Evolutionary conservation across 2,888 invertebrate genomes (phyloP).

Genomic region (Eristalis intricaria): DNA sequence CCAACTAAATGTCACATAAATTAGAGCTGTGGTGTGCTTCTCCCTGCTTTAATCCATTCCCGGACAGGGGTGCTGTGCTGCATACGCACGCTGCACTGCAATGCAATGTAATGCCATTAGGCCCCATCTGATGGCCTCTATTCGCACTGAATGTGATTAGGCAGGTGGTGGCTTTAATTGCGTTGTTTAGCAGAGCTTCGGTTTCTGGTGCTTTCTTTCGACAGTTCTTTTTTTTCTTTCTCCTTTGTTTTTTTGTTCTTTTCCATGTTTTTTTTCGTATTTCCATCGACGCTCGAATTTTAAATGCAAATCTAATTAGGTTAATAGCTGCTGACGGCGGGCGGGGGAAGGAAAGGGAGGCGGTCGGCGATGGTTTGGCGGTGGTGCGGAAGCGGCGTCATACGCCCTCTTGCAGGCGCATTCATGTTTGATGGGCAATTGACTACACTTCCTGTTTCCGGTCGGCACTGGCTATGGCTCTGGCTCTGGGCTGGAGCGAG

Average conservation of each 20-base stretch:
- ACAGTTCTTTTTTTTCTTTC: no score
- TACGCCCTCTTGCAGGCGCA: background rate
- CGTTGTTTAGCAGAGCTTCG: slow-evolving; percentile 38
- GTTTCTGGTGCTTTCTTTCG: background rate
- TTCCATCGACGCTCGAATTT: slow-evolving; percentile 40
- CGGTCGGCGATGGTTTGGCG: background rate
- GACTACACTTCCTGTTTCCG: slow-evolving; percentile 23
- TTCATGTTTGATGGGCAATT: slow-evolving; percentile 31
- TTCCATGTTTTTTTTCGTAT: background rate
- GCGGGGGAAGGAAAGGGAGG: background rate
- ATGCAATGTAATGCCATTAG: slow-evolving; percentile 26
- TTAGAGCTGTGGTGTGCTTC: slow-evolving; percentile 14
- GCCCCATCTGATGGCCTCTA: slow-evolving; percentile 10
- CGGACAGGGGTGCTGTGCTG: slow-evolving; percentile 3
- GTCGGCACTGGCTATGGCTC: background rate
- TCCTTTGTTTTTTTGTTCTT: background rate
- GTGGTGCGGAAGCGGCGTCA: background rate
- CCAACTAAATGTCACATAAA: slow-evolving; percentile 43
- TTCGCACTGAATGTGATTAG: slow-evolving; percentile 6
- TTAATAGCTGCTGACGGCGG: slow-evolving; percentile 24
- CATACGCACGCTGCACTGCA: background rate
- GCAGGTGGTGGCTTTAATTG: slow-evolving; percentile 46
- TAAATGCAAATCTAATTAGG: slow-evolving; percentile 52
- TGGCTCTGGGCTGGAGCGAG: background rate
- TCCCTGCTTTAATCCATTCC: slow-evolving; percentile 33